phyloP scores from a whole-genome alignment of 2,888 invertebrate species.

The Noctua janthina region DNA sequence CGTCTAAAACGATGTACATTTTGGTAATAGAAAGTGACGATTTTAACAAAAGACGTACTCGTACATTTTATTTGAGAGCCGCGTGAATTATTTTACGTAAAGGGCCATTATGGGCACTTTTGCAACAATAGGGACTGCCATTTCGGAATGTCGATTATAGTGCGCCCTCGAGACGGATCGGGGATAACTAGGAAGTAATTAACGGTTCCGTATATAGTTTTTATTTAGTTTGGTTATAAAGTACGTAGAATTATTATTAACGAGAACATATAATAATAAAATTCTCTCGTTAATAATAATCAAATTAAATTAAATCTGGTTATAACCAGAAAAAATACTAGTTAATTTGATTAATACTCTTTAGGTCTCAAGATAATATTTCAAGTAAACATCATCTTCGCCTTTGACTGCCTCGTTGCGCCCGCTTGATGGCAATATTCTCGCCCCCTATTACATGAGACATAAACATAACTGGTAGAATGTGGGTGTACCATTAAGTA shows the following conservation, averaged over 20 bases:
- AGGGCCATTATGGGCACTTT: slow-evolving; percentile 28
- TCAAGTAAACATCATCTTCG: neutral
- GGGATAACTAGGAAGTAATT: slow-evolving; percentile 10
- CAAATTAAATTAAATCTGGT: too few relatives aligned
- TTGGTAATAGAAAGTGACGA: slow-evolving; percentile 33
- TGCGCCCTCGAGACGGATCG: slow-evolving; percentile 3
- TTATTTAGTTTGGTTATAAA: too few relatives aligned
- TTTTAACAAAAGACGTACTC: slow-evolving; percentile 21
- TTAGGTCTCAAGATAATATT: neutral
- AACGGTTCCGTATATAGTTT: slow-evolving; percentile 3
- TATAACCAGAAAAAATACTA: neutral
- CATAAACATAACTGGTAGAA: too few relatives aligned
- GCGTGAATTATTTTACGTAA: slow-evolving; percentile 36
- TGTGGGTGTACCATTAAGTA: too few relatives aligned
- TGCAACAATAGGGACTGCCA: slow-evolving; percentile 7
- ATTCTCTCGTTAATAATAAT: too few relatives aligned
- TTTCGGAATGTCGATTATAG: slow-evolving; percentile 18
- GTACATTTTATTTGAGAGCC: slow-evolving; percentile 27
- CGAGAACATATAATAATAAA: too few relatives aligned
- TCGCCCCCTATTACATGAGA: too few relatives aligned
- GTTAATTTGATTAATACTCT: neutral
- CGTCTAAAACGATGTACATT: slow-evolving; percentile 15
- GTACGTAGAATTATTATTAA: too few relatives aligned
- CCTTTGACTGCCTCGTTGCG: neutral
- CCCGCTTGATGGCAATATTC: too few relatives aligned